Base-by-base conservation (phyloP, 2,113 vertebrate genomes). In the Leptosomus discolor region DNA sequence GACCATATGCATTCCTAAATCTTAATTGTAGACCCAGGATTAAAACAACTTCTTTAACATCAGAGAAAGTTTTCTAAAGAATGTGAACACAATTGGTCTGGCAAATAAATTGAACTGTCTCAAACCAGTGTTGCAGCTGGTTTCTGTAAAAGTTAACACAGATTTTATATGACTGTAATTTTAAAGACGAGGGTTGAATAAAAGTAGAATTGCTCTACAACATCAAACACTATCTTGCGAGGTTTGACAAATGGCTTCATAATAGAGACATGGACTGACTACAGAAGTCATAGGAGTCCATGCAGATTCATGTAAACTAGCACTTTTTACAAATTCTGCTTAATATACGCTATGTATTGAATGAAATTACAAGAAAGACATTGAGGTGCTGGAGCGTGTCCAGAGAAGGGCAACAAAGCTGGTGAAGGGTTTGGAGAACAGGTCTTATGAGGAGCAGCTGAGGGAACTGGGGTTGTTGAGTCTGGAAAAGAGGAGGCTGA, bases 61-160 rank as follows among this genome's bases (percentile, higher is more conserved):
- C 81, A 65, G 58, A 70, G 53, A 53, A 81, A 74, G 64, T 88
- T 85, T 76, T 61, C 67, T 78, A 76, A 89, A 96, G 73, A 65
- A 90, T 15, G 27, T 45, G 34, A 88, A n/a, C 30, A 43, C 36
- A 29, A n/a, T 73, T n/a, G 46, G n/a, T 65, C 51, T 88, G 73
- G 69, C 37, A 96, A 85, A 77, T 11, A 36, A 79, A 88, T 46
- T 74, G 73, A 92, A 89, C 94, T 92, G 53, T 88, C 84, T 97
- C 85, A 94, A 81, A 96, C 80, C 57, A 86, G 68, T 19, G 85
- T 79, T 85, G 69, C 61, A 88, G 77, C 8, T 56, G 15, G 7
- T 48, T 83, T 81, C 17, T 86, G 45, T 64, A 63, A 85, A 61
- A 92, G 64, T 36, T 34, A 94, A 92, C 23, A 7, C 45, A 74